phyloP scores from a whole-genome alignment of 2,797 vertebrate genomes.

The Bufotes viridis region DNA sequence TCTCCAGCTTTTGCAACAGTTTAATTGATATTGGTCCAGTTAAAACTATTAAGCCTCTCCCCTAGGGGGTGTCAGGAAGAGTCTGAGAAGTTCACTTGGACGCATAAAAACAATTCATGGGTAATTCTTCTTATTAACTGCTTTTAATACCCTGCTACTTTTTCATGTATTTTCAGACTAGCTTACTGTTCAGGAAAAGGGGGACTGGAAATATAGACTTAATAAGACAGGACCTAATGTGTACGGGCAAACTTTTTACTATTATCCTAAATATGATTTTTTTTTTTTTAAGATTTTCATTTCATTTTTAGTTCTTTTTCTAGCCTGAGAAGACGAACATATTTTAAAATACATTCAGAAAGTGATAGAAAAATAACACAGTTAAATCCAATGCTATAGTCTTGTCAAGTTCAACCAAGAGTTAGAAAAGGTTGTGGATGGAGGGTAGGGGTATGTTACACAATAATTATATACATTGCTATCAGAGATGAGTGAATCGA shows the following conservation, averaged over 20 bases:
- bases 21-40: constrained; percentile 55
- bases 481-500: too few species aligned
- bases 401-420: background rate
- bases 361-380: background rate
- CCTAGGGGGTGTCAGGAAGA: constrained; percentile 32
- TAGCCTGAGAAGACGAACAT: background rate
- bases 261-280: background rate
- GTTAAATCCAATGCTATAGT: background rate
- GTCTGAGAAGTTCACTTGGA: constrained; percentile 34
- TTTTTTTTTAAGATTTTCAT: background rate
- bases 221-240: background rate
- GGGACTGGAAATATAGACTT: background rate
- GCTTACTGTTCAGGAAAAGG: background rate
- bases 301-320: background rate
- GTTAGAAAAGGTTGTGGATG: too few species aligned
- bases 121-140: background rate
- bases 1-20: constrained; percentile 48
- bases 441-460: too few species aligned
- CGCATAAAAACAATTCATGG: constrained; percentile 12
- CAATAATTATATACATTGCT: too few species aligned
- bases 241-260: background rate
- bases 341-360: background rate
- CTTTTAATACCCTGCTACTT: background rate
- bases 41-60: constrained; percentile 48
- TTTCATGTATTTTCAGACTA: constrained; percentile 3